Evolutionary conservation across 2,113 vertebrate species (phyloP).

Genomic region (Ceuthmochares aereus): DNA sequence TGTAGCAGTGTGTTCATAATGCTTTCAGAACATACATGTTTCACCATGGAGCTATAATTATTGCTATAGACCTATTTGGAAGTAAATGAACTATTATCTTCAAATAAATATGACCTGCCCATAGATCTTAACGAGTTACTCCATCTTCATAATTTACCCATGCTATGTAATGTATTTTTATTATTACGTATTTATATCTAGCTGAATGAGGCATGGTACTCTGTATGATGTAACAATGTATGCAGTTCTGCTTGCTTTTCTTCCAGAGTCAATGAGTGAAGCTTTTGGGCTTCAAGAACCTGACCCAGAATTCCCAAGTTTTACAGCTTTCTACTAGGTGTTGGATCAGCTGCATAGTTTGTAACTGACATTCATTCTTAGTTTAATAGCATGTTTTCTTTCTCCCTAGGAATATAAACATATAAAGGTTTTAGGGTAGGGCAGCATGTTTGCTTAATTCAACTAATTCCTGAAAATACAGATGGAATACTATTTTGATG

Average conservation of each 20-base stretch:
- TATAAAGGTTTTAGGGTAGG: neutral
- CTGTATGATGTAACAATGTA: fast-evolving
- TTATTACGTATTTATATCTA: neutral
- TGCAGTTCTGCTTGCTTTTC: neutral
- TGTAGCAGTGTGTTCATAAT: neutral
- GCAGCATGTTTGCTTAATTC: neutral
- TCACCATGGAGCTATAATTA: neutral
- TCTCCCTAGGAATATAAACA: neutral
- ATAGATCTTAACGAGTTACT: neutral
- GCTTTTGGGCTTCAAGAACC: neutral
- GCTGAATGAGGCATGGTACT: neutral
- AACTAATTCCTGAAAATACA: neutral
- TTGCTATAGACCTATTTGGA: neutral
- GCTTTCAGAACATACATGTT: neutral
- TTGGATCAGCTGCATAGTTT: neutral
- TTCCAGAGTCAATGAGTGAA: neutral
- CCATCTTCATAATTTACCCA: neutral
- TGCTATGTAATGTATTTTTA: neutral
- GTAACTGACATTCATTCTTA: neutral
- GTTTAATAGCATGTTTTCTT: neutral
- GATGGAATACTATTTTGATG: neutral
- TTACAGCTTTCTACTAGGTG: neutral
- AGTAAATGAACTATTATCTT: neutral
- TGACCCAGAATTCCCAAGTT: neutral
- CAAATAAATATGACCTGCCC: neutral